A percentile compares a stretch with the other conserved stretches of the same genome.
phyloP scores from a whole-genome alignment of 53 echinoderm and acorn worm genomes.

The Pentamera pediparva region DNA sequence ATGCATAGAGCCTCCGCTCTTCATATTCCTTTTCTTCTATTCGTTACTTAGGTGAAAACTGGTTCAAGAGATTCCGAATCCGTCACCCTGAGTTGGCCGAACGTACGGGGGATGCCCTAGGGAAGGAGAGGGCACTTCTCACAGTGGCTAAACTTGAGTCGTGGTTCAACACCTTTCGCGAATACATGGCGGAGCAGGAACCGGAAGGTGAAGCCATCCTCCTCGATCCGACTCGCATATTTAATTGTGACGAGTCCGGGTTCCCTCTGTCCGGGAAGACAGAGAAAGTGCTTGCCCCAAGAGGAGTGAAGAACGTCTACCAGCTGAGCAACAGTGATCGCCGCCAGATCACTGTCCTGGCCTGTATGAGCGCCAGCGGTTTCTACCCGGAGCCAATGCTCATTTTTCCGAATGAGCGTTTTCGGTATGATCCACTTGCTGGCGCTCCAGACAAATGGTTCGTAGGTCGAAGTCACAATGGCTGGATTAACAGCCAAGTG shows the following conservation, averaged over 20 bases:
- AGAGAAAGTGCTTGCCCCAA: conserved; percentile 11
- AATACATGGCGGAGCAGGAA: too few species aligned
- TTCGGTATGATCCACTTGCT: conserved; percentile 11
- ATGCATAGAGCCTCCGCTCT: too few species aligned
- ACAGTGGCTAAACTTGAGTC: too few species aligned
- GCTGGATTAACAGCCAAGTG: conserved; percentile 28
- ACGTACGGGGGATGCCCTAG: too few species aligned
- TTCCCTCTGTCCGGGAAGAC: background rate
- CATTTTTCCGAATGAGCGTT: conserved; percentile 7
- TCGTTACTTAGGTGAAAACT: too few species aligned
- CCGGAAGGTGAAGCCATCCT: too few species aligned
- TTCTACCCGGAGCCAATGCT: conserved; percentile 15
- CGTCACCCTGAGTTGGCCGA: too few species aligned
- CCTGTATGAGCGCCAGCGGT: background rate
- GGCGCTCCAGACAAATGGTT: background rate
- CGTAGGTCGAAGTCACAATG: conserved; percentile 14
- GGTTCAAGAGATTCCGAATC: too few species aligned
- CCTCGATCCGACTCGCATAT: conserved; percentile 5
- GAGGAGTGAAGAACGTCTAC: conserved; percentile 13
- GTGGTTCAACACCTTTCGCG: too few species aligned
- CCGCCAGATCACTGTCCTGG: conserved; percentile 19
- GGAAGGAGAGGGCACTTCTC: too few species aligned
- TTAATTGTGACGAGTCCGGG: conserved; percentile 19
- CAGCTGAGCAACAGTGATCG: background rate
- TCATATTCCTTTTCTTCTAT: too few species aligned